Evolutionary conservation across 2,113 vertebrate species (phyloP).

Genomic region (Apistogramma diplotaenia): DNA sequence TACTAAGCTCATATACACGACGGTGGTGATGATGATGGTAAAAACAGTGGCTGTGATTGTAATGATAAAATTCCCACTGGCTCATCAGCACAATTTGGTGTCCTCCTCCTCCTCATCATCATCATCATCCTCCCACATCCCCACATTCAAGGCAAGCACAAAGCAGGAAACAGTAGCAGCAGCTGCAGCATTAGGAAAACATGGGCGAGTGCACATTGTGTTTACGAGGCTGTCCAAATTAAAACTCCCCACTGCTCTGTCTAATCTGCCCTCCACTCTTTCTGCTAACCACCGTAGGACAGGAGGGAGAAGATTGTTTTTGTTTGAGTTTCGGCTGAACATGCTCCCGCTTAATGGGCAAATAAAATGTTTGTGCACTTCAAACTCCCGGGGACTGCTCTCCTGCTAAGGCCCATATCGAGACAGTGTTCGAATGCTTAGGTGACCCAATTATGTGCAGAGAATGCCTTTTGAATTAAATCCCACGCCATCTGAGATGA

Average conservation of each 20-base stretch:
- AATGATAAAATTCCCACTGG: conserved; percentile 11
- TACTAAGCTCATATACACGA: background rate
- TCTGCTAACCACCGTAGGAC: conserved; percentile 5
- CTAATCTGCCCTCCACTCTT: conserved; percentile 1
- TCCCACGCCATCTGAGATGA: conserved; percentile 16
- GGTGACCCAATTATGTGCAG: conserved; percentile 58
- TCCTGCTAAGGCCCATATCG: conserved; percentile 27
- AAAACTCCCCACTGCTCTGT: conserved; percentile 16
- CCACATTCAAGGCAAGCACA: background rate
- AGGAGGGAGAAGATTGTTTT: conserved; percentile 32
- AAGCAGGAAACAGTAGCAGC: background rate
- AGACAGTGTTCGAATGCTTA: conserved; percentile 12
- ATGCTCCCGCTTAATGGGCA: conserved; percentile 46
- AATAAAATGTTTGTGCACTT: conserved; percentile 55
- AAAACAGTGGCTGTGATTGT: conserved; percentile 30
- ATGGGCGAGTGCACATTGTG: background rate
- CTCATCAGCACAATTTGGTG: background rate
- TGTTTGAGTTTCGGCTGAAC: conserved; percentile 53
- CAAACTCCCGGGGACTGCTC: conserved; percentile 26
- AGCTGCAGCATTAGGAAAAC: conserved; percentile 44
- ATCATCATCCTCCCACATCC: background rate
- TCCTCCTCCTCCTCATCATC: background rate
- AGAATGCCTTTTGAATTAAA: conserved; percentile 33
- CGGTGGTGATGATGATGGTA: conserved; percentile 2
- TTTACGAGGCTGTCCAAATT: conserved; percentile 32